Evolutionary conservation across 2,888 invertebrate species (phyloP).

Genomic region (Craniophora ligustri): DNA sequence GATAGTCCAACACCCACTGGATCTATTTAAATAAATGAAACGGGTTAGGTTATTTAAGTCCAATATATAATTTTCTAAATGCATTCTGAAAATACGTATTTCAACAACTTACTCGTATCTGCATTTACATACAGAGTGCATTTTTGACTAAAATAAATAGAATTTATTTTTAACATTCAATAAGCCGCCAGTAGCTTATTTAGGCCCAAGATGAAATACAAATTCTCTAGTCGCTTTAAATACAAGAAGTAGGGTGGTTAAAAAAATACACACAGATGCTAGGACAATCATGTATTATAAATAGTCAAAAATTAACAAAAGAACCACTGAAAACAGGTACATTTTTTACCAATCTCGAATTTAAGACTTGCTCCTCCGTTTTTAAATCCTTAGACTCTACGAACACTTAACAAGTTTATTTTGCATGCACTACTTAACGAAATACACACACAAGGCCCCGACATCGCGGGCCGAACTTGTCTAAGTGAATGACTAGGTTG

Average conservation of each 20-base stretch:
- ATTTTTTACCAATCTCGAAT: constrained; percentile 86
- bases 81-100: too few relatives aligned
- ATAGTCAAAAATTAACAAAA: constrained; percentile 89
- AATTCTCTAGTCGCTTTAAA: too few relatives aligned
- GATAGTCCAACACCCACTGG: too few relatives aligned
- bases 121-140: too few relatives aligned
- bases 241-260: constrained; percentile 14
- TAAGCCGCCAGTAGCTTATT: too few relatives aligned
- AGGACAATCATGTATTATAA: constrained; percentile 89
- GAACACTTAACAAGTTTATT: constrained; percentile 86
- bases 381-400: constrained; percentile 86
- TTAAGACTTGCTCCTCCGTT: constrained; percentile 80
- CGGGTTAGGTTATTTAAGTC: too few relatives aligned
- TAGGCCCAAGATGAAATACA: too few relatives aligned
- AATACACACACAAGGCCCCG: constrained; percentile 73
- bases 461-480: constrained; percentile 69
- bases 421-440: constrained; percentile 84
- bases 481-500: constrained; percentile 88
- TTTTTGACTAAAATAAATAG: too few relatives aligned
- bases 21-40: too few relatives aligned
- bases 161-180: too few relatives aligned
- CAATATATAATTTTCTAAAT: too few relatives aligned
- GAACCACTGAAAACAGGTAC: constrained; percentile 88
- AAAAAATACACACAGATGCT: constrained; percentile 81
- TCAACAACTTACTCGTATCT: too few relatives aligned